Evolutionary conservation across 2,888 invertebrate genomes (phyloP), one percentile per base, ranked within the genome.

Genomic region (Pegoplata infirma): DNA sequence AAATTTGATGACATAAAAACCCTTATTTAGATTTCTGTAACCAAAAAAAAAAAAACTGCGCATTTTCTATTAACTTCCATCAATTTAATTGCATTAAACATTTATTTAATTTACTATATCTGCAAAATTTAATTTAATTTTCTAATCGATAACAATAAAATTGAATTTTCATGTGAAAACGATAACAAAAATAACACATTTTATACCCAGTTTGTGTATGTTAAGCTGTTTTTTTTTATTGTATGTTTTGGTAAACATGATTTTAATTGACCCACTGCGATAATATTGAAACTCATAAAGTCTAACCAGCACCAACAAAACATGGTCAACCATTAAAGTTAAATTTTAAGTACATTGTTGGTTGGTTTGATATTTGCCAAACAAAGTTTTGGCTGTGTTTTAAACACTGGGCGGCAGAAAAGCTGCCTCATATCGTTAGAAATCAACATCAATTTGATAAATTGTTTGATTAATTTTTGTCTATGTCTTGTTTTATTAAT

Each of bases 251-350:
- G 56, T 73, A 32, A 78, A 74, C 68, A 78, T 61, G 66, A 69
- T 69, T 74, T 74, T 69, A 74, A 78, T 74, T 78, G 74, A 74
- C 74, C 73, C 64, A 78, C 46, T 64, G 66, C 46, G 36, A 69
- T 69, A 74, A 74, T 78, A 73, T 64, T 21, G n/a, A 47, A n/a
- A 47, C 59, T 53, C 59, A 78, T 74, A 73, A 56, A 69, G 69
- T 21, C 12, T n/a, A 53, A 56, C 58, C 49, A 53, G 46, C n/a
- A 32, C 17, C 23, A 32, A 16, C 40, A 36, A 19, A 53, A 44
- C 25, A 58, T 53, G 55, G 2, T 6, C 46, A 49, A 47, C 36
- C 5, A 40, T 40, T 40, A 40, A 40, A 12, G 5, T 40, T 12
- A 40, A 40, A 40, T 40, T 40, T 40, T 4, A 40, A 40, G 12